Evolutionary conservation across 1,140 invertebrate species (phyloP), one percentile per base, ranked within the genome.

Genomic region (Micrasema longulum): DNA sequence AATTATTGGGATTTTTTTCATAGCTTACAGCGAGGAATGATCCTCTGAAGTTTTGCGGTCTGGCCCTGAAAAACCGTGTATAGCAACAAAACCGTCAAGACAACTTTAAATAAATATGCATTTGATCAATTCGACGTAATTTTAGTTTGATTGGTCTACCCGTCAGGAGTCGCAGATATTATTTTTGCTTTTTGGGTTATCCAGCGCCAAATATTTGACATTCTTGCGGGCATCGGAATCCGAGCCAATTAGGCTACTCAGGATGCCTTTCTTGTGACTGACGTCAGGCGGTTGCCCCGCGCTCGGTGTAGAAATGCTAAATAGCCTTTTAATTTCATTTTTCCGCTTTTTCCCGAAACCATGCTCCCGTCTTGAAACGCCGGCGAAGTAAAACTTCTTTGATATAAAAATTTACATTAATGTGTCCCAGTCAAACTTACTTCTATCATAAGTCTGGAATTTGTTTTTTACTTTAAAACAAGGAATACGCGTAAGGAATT

Each of bases 291-390:
- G 3, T 7, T 31, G 26, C 26, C 26, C 26, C 7, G 26, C 7
- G 43, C 43, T n/a, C n/a, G 43, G 43, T n/a, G n/a, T 16, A 26
- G 35, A 66, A 66, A 50, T 50, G 47, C 45, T 52, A 66, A 66
- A 66, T 66, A 52, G 45, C 50, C 14, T 52, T 66, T 52, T 66
- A 66, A 66, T 66, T 66, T 66, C 26, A 66, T 66, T 66, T 66
- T 48, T 52, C 16, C 16, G 14, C 47, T 52, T 52, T 66, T 66
- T 23, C 26, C 14, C 26, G 18, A 66, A 50, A 50, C 35, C 63
- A 52, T 66, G 48, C 47, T 14, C 47, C 63, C 18, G 35, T 66
- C 18, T 18, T 14, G 12, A 22, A 10, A 31, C 41, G 5, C 62
- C 26, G 14, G 1, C 23, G 16, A 66, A 50, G 47, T 6, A 38